Base-by-base conservation (phyloP, 2,113 vertebrate species). In the Actinemys pallida region DNA sequence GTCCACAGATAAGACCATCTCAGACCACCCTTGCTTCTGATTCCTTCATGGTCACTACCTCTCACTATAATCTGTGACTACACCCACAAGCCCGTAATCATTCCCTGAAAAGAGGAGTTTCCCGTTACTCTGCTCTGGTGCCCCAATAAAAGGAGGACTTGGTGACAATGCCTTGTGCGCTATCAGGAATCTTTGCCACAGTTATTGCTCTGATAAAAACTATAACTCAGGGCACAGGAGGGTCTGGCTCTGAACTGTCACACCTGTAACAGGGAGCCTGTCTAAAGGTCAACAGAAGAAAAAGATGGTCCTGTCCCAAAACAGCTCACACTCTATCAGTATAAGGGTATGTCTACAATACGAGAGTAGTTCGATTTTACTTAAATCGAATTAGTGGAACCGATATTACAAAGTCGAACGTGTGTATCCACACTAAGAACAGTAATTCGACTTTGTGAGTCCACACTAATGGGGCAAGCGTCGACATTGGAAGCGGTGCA, bases 1-100 rank as follows among this genome's bases (percentile, higher is more conserved):
- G 1, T 27, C 29, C 54, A n/a, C 4, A 1, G 0, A 0, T 0
- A 2, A 45, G 35, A 79, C 59, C 0, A 75, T 69, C 0, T 42
- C 47, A 69, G 42, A 22, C 22, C 9, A 27, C 42, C 49, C 45
- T 83, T 59, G 1, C 2, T 78, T 45, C 29, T 50, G 16, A 29
- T 14, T 62, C 42, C 56, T 78, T 72, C 45, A 6, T 78, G 42
- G 39, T 45, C 75, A 6, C 42, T 78, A 47, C 42, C 42, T 47
- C 42, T 47, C 24, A 16, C 39, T 78, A 47, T 27, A 72, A 13
- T 8, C 42, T 7, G 2, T 13, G 62, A 39, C 78, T 78, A 42
- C 24, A 9, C 8, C 0, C 19, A 42, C 14, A 95, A 50, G 53
- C 79, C 11, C 1, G 0, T 17, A 22, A 57, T 52, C 19, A 54